Evolutionary conservation across 2,797 vertebrate genomes (phyloP), one percentile per base, ranked within the genome.

Genomic region (Pseudochirops cupreus): DNA sequence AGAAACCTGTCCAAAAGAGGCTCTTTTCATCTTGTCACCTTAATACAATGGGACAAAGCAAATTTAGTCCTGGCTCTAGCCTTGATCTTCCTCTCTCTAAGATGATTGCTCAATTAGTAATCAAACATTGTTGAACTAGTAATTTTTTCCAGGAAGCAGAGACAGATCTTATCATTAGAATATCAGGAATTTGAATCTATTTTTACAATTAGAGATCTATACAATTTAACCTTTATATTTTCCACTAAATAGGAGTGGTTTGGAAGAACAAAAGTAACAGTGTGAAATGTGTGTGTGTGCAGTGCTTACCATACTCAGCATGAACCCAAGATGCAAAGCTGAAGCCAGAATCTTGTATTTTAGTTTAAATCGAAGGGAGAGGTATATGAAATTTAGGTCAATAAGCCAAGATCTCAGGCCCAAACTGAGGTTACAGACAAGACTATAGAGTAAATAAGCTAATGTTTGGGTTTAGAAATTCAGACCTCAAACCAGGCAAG

Each of bases 131-230:
- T 18, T 91, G 21, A 96, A 67, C 90, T 95, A 53, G 93, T 94
- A 95, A 95, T 96, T 97, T 87, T 46, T 93, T 95, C 92, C 92
- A 96, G 58, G 33, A 96, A 95, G 95, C 33, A 94, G 29, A 97
- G 18, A 94, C 31, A 2, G 31, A 55, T 92, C 91, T 92, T 46
- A 29, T 11, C 67, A 94, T 91, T 91, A 96, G 91, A 53, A 95
- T 95, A 91, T 95, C 52, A 94, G 91, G 91, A 94, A 95, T 92
- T 56, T 50, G 89, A 53, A 91, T 94, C 58, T 33, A 21, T 89
- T 93, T 95, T 96, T 95, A 33, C 93, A 95, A 96, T 93, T 93
- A 93, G 24, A 93, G 28, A 94, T 4, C 28, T 95, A 50, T 26
- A 87, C 21, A 91, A 97, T 93, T 95, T 91, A 31, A 92, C 94